phyloP scores from a whole-genome alignment of 1,140 invertebrate species.

The Mya arenaria region DNA sequence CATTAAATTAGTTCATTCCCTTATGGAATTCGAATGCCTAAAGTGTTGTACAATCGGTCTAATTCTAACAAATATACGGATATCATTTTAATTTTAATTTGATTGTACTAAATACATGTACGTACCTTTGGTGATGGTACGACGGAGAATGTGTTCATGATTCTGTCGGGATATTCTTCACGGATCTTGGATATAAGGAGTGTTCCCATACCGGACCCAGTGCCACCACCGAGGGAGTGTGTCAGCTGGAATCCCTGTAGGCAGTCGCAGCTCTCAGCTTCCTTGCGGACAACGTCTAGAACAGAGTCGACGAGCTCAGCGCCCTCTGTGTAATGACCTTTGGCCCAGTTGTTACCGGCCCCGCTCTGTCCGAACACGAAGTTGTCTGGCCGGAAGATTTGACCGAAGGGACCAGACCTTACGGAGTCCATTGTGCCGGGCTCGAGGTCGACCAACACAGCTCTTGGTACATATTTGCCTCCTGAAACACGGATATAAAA shows the following conservation, averaged over 20 bases:
- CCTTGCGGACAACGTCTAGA: slow-evolving; percentile 89
- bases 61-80: too few relatives aligned
- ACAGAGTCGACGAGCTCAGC: slow-evolving; percentile 92
- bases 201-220: slow-evolving; percentile 81
- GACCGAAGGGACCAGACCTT: slow-evolving; percentile 91
- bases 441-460: slow-evolving; percentile 95
- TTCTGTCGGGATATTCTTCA: slow-evolving; percentile 89
- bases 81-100: too few relatives aligned
- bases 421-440: slow-evolving; percentile 98
- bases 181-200: slow-evolving; percentile 74
- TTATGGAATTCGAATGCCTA: too few relatives aligned
- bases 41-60: too few relatives aligned
- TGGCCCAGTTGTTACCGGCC: slow-evolving; percentile 91
- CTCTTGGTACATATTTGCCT: slow-evolving; percentile 93
- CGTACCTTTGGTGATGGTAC: slow-evolving; percentile 93
- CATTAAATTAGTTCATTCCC: too few relatives aligned
- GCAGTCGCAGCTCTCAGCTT: slow-evolving; percentile 92
- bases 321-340: slow-evolving; percentile 85
- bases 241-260: slow-evolving; percentile 83
- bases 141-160: slow-evolving; percentile 95
- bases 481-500: too few relatives aligned
- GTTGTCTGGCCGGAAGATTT: slow-evolving; percentile 92
- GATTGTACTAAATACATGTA: too few relatives aligned
- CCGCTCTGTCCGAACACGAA: slow-evolving; percentile 83
- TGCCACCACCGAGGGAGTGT: slow-evolving; percentile 83